A percentile compares a stretch with the other conserved stretches of the same genome.
phyloP scores from a whole-genome alignment of 1,140 invertebrate genomes.

The Pollicipes pollicipes region DNA sequence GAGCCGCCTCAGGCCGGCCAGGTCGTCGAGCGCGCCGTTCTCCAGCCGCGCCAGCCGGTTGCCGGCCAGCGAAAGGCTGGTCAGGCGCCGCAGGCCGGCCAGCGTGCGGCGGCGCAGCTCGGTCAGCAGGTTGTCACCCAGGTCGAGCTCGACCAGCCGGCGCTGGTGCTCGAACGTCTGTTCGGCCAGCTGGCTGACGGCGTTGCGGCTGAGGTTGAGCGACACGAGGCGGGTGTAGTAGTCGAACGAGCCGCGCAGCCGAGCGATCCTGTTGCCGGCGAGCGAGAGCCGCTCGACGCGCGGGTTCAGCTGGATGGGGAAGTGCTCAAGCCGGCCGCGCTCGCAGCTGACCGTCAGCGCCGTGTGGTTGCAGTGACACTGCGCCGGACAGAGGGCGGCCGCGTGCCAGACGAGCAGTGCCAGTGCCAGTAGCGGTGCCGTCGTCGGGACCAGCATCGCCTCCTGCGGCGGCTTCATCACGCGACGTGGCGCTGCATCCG shows the following conservation, averaged over 20 bases:
- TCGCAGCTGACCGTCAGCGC: neutral
- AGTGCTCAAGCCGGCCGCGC: neutral
- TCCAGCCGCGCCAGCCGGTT: neutral
- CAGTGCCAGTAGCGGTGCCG: too few species aligned
- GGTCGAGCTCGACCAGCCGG: neutral
- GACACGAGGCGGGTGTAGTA: neutral
- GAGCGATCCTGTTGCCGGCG: neutral
- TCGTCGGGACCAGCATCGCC: too few species aligned
- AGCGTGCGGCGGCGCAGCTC: neutral
- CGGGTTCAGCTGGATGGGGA: constrained; percentile 5
- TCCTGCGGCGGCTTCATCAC: too few species aligned
- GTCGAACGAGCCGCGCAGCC: neutral
- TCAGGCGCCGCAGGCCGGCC: neutral
- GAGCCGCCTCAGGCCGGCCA: neutral
- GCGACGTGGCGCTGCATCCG: too few species aligned
- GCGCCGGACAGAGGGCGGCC: neutral
- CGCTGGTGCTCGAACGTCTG: constrained; percentile 3
- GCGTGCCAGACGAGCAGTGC: too few species aligned
- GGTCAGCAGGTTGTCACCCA: neutral
- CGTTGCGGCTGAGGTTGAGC: neutral
- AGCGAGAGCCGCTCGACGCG: neutral
- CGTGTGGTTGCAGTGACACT: neutral
- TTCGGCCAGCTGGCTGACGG: neutral
- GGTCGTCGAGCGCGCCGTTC: neutral
- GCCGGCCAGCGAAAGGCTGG: neutral